Conservation (phyloP, 2,888 invertebrate genomes). For the Ornithoptera priamus region DNA sequence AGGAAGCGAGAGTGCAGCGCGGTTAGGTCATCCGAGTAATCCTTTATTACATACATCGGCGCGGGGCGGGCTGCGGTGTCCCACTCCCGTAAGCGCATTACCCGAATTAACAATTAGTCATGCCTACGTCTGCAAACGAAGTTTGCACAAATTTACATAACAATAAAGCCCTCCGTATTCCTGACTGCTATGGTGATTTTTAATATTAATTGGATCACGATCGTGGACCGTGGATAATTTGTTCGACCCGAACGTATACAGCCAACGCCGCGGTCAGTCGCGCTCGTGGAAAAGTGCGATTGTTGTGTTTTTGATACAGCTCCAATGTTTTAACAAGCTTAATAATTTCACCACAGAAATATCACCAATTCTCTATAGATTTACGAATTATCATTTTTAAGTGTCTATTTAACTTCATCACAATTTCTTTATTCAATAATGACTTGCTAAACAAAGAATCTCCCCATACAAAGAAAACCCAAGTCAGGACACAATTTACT, state of each 20-base stretch:
- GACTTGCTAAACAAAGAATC: too few species aligned
- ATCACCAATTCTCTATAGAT: background rate
- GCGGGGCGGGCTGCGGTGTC: slow-evolving; percentile 50
- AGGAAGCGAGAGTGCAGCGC: slow-evolving; percentile 33
- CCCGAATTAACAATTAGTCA: slow-evolving; percentile 79
- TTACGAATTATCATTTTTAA: background rate
- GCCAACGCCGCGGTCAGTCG: slow-evolving; percentile 55
- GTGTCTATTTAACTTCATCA: background rate
- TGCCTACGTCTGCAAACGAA: slow-evolving; percentile 73
- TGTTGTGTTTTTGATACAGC: slow-evolving; percentile 11
- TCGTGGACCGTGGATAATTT: slow-evolving; percentile 71
- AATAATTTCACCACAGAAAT: background rate
- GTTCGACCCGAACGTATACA: slow-evolving; percentile 46
- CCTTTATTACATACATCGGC: slow-evolving; percentile 48
- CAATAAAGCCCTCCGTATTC: slow-evolving; percentile 67
- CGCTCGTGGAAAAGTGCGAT: slow-evolving; percentile 10
- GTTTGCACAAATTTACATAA: slow-evolving; percentile 79
- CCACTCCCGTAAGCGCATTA: slow-evolving; percentile 73
- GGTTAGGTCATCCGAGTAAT: slow-evolving; percentile 45
- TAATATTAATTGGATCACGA: slow-evolving; percentile 74
- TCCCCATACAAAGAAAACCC: too few species aligned
- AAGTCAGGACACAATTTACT: too few species aligned
- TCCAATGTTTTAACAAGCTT: slow-evolving; percentile 1
- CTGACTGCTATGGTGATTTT: slow-evolving; percentile 68
- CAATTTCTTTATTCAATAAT: background rate